Conservation (phyloP, 2,113 vertebrate genomes). For the Psettodes erumei region DNA sequence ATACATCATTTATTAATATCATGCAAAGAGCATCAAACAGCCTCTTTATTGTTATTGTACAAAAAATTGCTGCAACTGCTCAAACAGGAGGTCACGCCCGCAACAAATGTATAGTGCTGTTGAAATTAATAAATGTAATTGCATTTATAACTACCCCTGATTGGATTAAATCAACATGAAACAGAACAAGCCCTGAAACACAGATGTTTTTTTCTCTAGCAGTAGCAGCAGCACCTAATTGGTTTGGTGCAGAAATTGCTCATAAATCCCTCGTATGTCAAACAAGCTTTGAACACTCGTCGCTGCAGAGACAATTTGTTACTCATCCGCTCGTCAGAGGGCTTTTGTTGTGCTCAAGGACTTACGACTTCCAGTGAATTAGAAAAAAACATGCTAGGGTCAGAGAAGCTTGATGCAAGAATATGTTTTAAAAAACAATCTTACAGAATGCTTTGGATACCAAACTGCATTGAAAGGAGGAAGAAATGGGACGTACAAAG, state of each 20-base stretch:
- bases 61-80: constrained; percentile 20
- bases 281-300: constrained; percentile 45
- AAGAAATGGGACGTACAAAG: constrained; percentile 16
- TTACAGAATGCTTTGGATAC: constrained; percentile 8
- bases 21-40: background rate
- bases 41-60: constrained; percentile 53
- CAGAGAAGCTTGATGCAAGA: constrained; percentile 15
- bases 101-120: constrained; percentile 34
- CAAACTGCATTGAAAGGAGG: background rate
- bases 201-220: constrained; percentile 7
- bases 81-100: constrained; percentile 44
- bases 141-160: constrained; percentile 45
- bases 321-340: constrained; percentile 27
- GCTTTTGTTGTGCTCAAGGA: constrained; percentile 45
- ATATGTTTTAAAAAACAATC: constrained; percentile 1
- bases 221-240: constrained; percentile 23
- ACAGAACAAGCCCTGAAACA: constrained; percentile 34
- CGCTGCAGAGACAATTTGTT: constrained; percentile 33
- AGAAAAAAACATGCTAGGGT: constrained; percentile 1
- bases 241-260: constrained; percentile 52
- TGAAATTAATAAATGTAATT: constrained; percentile 59
- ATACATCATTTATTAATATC: constrained; percentile 43
- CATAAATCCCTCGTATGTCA: constrained; percentile 44
- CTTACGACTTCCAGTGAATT: constrained; percentile 29
- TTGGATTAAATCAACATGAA: constrained; percentile 61